These are phyloP conservation scores for Dryococelus australis DNA, from an alignment of 2,888 invertebrate species.

Conservation along the genomic window DNA sequence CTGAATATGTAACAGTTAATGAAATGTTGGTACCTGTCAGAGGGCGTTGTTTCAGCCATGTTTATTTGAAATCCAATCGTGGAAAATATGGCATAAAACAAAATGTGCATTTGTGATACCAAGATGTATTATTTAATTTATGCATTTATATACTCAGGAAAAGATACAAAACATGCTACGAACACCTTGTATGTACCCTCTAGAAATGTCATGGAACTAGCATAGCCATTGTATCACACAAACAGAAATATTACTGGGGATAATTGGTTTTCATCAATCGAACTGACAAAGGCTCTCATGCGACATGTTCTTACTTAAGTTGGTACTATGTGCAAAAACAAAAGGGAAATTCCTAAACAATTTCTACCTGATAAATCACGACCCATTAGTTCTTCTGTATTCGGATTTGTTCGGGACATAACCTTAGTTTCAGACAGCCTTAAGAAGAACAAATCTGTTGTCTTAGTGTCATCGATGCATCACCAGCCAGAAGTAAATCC, in stretches of 20 bases:
- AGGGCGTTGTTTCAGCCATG: too few relatives aligned
- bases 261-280: neutral
- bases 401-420: neutral
- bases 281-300: neutral
- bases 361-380: neutral
- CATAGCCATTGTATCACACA: neutral
- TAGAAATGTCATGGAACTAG: neutral
- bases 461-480: too few relatives aligned
- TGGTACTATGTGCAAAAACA: neutral
- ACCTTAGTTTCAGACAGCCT: too few relatives aligned
- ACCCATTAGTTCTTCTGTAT: neutral
- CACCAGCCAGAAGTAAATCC: too few relatives aligned
- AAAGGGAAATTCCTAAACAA: neutral
- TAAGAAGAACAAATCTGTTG: too few relatives aligned
- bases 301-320: neutral
- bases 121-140: too few relatives aligned
- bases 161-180: slow-evolving; percentile 17
- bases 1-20: too few relatives aligned
- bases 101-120: too few relatives aligned
- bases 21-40: too few relatives aligned
- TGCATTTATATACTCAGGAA: too few relatives aligned
- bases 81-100: too few relatives aligned
- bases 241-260: neutral
- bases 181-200: neutral
- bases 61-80: too few relatives aligned